A percentile compares a stretch with the other conserved stretches of the same genome.
These are phyloP conservation scores for Clarias gariepinus DNA, from an alignment of 2,113 vertebrate species.

Conservation along the genomic window DNA sequence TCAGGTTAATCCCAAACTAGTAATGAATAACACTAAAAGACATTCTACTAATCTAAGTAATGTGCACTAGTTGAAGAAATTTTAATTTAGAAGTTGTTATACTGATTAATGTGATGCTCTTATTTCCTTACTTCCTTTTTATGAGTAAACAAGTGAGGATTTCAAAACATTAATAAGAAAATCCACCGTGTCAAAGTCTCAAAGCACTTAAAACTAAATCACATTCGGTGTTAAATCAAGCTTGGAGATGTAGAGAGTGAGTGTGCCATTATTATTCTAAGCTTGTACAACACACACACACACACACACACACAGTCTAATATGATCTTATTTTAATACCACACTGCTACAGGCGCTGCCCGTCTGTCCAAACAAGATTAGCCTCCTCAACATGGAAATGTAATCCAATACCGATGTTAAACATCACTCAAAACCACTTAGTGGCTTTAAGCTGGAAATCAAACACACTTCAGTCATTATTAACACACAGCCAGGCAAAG, in stretches of 20 bases:
- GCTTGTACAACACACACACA: slow-evolving; percentile 9
- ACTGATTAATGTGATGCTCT: background rate
- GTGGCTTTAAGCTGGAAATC: slow-evolving; percentile 36
- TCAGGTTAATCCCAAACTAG: background rate
- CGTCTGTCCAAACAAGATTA: slow-evolving; percentile 54
- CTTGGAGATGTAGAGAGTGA: background rate
- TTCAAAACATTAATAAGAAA: slow-evolving; percentile 15
- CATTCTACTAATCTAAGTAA: background rate
- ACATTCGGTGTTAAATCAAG: slow-evolving; percentile 5
- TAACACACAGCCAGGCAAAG: background rate
- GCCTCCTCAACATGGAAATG: slow-evolving; percentile 42
- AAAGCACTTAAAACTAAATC: slow-evolving; percentile 6
- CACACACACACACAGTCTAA: slow-evolving; percentile 13
- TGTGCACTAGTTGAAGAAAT: background rate
- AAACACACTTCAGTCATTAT: slow-evolving; percentile 9
- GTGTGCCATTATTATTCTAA: slow-evolving; percentile 22
- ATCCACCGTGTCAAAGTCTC: background rate
- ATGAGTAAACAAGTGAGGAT: background rate
- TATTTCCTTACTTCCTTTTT: background rate
- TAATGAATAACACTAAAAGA: background rate
- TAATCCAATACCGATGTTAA: slow-evolving; percentile 52
- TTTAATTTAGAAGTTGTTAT: background rate
- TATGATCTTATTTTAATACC: slow-evolving; percentile 43
- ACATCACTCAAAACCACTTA: slow-evolving; percentile 38
- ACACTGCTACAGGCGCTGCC: slow-evolving; percentile 18